Base-by-base conservation (phyloP, 2,113 vertebrate genomes). In the Dasypus novemcinctus region DNA sequence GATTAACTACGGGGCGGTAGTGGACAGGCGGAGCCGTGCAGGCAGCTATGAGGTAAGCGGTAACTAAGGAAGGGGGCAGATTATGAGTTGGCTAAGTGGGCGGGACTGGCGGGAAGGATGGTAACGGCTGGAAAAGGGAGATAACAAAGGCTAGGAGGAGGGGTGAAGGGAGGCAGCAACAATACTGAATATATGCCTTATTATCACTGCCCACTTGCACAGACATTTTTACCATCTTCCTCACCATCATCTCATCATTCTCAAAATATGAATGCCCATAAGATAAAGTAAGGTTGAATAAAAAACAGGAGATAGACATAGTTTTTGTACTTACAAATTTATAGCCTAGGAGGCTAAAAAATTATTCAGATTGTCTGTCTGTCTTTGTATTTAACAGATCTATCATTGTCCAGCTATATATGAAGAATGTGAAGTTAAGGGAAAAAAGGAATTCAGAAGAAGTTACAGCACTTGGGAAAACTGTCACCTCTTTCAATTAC, bases 371-470 rank as follows among this genome's bases (percentile, higher is more conserved):
- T 36, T 9, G 23, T 76, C 21, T 64, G 27, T 81, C 10, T 36
- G 9, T 46, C 52, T 31, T 0, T 17, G 69, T 21, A 61, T n/a
- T 49, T 41, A 72, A 38, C 21, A 87, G 75, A 31, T 11, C 9
- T 49, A 59, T 82, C 20, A 17, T 3, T 81, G 57, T 14, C 3
- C 43, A 88, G 75, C 21, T 33, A 27, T 4, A 36, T 52, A 7
- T 81, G 79, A 94, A 91, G 63, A 84, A 72, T 93, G 36, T 69
- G 49, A 41, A 9, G n/a, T 21, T 2, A 36, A 87, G 66, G 71
- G 33, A 36, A 78, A 95, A 91, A 93, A 81, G 85, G 81, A 96
- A 74, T 78, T 18, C 49, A 82, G 81, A 96, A 95, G 90, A 95
- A 97, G 90, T 94, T 69, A 82, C 31, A 14, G 25, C 6, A 31